Base-by-base conservation (phyloP, 1,140 invertebrate species). In the Hylaeus anthracinus region DNA sequence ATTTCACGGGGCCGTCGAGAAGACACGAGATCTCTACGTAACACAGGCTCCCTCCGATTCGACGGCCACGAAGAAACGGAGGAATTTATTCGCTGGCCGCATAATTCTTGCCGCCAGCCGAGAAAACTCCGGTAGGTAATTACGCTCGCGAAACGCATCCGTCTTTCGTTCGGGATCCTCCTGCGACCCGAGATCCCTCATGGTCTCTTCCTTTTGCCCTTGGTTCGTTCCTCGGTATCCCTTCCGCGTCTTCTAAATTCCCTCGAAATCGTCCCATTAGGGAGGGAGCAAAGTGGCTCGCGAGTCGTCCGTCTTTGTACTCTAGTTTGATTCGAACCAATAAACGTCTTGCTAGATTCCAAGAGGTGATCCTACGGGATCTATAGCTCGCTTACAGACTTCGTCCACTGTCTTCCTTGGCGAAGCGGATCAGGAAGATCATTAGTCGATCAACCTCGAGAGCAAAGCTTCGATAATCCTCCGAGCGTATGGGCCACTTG, bases 21-120 rank as follows among this genome's bases (percentile, higher is more conserved):
- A 51, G 51, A 74, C 76, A 73, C 78, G 41, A 73, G 70, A 86
- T 83, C 86, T 83, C 81, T 69, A 69, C 67, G 79, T 82, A 81
- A 76, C 82, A 76, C 51, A 63, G 45, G 61, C 43, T 55, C n/a
- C 39, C 43, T 45, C 37, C 39, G 12, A 5, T 65, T 55, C 60
- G 70, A 64, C 55, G 55, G 41, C 37, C 12, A 41, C 8, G 3
- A 14, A 15, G 15, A 41, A 51, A 53, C 69, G 37, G 4, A 15
- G 48, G 69, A 78, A 79, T 79, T 79, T 79, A 79, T 76, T 51
- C 43, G 43, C 76, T 26, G 39, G 58, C 5, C 48, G 58, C 60
- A 53, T 64, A 43, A 72, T 64, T 64, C 39, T 45, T 26, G 45
- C 63, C 41, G n/a, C 5, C 14, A 12, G 9, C 56, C 26, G 53